Base-by-base conservation (phyloP, 2,113 vertebrate genomes). In the Lichenostomus cassidix region DNA sequence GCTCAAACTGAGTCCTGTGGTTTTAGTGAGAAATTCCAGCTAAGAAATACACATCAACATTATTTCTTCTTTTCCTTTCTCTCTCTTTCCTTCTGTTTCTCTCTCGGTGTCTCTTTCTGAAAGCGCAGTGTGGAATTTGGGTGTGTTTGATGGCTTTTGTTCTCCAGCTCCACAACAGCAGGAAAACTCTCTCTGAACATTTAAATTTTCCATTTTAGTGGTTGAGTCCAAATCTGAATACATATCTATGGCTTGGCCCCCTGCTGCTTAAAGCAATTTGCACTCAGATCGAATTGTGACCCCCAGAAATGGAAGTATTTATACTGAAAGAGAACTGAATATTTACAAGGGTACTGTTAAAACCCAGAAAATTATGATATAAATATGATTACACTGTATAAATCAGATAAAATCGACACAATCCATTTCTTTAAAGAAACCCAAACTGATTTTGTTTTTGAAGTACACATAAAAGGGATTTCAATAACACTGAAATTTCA, bases 381-480 rank as follows among this genome's bases (percentile, higher is more conserved):
- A 92, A 85, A 89, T 95, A 94, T 47, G 62, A 95, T 95, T 96
- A 79, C 31, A 39, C 31, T 83, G 20, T 55, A 49, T 60, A 89
- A 96, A 89, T 46, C 83, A 93, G 90, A 96, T 96, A 92, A 95
- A 90, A 95, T 91, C 90, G 81, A 83, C 71, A 76, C 79, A 95
- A 83, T 80, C 50, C 70, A 5, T 37, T 94, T 84, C 77, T 93
- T 83, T 87, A 41, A 90, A 96, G 76, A 88, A 89, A 76, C 12
- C 10, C 29, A 25, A 91, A 67, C 83, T 67, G 3, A 56, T 87
- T 91, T 90, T 33, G n/a, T 81, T 95, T 93, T 80, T 91, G 79
- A 94, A 84, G 68, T 25, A 62, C 35, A 92, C 46, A 80, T 84
- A 58, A 96, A 92, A 91, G 80, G 80, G 92, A 85, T 91, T 94